A percentile compares a stretch with the other conserved stretches of the same genome.
phyloP scores from a whole-genome alignment of 1,140 invertebrate genomes.

The Tetramorium alpestre region DNA sequence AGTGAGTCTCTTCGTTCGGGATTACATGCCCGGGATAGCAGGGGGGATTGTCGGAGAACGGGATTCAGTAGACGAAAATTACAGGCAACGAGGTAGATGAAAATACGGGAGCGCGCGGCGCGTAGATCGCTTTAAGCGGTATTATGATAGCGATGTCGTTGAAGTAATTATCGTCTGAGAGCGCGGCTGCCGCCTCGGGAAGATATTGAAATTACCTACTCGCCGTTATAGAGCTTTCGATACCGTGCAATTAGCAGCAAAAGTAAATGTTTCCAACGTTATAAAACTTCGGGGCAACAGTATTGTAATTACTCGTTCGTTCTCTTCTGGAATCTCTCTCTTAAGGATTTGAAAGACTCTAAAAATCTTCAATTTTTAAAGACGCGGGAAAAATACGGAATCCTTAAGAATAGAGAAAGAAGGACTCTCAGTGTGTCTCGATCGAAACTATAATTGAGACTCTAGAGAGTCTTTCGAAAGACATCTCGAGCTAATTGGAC shows the following conservation, averaged over 20 bases:
- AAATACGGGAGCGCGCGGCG: conserved; percentile 1
- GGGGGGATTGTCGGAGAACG: neutral
- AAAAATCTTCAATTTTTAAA: neutral
- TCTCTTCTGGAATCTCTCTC: neutral
- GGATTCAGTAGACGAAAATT: conserved; percentile 12
- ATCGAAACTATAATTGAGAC: neutral
- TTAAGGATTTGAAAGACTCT: neutral
- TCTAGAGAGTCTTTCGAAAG: neutral
- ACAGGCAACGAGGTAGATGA: neutral
- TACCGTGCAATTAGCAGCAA: neutral
- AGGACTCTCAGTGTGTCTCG: neutral
- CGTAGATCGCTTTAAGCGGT: conserved; percentile 1
- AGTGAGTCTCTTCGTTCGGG: neutral
- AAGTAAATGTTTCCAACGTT: neutral
- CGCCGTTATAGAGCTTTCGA: neutral
- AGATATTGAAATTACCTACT: neutral
- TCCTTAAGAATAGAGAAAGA: neutral
- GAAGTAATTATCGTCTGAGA: conserved; percentile 17
- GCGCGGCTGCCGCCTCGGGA: neutral
- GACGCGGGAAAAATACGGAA: neutral
- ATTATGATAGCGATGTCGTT: neutral
- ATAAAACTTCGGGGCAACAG: neutral
- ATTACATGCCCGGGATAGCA: conserved; percentile 1
- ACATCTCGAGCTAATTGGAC: neutral
- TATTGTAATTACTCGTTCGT: neutral